These are phyloP conservation scores for Aplysia californica DNA, from an alignment of 1,140 invertebrate genomes.

Conservation along the genomic window DNA sequence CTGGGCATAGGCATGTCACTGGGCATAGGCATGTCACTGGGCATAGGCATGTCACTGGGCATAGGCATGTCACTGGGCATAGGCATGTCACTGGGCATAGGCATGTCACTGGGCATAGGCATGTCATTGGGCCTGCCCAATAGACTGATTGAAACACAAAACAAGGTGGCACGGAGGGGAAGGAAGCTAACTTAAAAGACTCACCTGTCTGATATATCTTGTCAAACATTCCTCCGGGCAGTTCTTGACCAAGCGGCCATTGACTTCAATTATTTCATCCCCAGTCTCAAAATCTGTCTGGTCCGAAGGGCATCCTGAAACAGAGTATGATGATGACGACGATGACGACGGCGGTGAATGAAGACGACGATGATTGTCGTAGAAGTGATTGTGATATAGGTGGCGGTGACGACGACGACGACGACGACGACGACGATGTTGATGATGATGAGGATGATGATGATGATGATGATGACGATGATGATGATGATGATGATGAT, in stretches of 20 bases:
- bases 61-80: too few species aligned
- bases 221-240: constrained; percentile 7
- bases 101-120: too few species aligned
- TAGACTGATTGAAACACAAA: background rate
- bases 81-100: too few species aligned
- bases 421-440: background rate
- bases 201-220: constrained; percentile 17
- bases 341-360: background rate
- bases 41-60: too few species aligned
- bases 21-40: too few species aligned
- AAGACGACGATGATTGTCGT: background rate
- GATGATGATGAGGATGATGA: background rate
- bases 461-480: background rate
- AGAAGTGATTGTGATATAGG: background rate
- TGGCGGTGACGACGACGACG: background rate
- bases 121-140: background rate
- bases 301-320: constrained; percentile 16
- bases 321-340: background rate
- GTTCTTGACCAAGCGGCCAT: constrained; percentile 21
- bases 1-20: too few species aligned
- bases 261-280: constrained; percentile 21
- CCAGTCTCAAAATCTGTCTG: background rate
- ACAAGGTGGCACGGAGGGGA: background rate
- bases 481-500: background rate
- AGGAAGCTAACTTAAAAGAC: background rate